phyloP scores from a whole-genome alignment of 2,888 invertebrate genomes.

The Limnephilus marmoratus region DNA sequence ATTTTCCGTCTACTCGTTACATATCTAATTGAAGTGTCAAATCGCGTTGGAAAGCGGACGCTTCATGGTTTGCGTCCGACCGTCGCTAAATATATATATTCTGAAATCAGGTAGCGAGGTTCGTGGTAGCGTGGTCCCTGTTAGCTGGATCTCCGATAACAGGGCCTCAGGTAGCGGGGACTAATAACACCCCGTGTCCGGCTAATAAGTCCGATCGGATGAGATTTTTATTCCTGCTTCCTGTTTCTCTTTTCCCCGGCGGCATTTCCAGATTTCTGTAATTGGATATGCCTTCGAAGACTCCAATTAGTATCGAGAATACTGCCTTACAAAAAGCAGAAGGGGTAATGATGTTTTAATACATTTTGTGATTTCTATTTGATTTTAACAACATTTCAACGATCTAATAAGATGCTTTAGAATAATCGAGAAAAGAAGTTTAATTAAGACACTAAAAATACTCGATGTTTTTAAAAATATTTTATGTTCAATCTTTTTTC shows the following conservation, averaged over 20 bases:
- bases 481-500: no score
- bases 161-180: constrained; percentile 10
- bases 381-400: no score
- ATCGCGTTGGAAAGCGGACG: constrained; percentile 30
- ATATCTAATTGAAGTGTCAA: constrained; percentile 41
- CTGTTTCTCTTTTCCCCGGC: constrained; percentile 25
- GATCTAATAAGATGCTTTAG: no score
- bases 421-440: no score
- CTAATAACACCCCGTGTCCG: constrained; percentile 43
- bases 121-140: no score
- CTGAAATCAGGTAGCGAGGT: background rate
- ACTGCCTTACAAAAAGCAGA: background rate
- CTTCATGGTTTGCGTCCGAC: background rate
- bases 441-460: no score
- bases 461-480: no score
- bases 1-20: background rate
- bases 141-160: background rate
- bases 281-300: constrained; percentile 41
- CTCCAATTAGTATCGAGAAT: background rate
- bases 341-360: background rate
- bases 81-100: background rate
- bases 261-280: constrained; percentile 42
- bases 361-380: no score
- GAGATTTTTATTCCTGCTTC: constrained; percentile 25
- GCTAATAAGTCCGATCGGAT: constrained; percentile 50